These are phyloP conservation scores for Sardinella longiceps DNA, from an alignment of 2,797 vertebrate genomes.

Conservation along the genomic window DNA sequence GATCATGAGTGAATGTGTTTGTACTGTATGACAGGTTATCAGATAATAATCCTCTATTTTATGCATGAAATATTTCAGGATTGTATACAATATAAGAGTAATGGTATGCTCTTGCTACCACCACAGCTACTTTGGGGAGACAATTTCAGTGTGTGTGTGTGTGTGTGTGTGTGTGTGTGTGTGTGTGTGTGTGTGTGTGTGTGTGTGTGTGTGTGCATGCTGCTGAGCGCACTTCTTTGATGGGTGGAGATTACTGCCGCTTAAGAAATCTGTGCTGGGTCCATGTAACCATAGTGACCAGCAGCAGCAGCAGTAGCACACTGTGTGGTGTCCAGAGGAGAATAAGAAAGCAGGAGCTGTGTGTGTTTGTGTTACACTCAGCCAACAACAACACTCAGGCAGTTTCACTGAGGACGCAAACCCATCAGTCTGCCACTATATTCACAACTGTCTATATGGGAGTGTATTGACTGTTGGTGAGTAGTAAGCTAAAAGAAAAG, in stretches of 20 bases:
- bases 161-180: not conserved
- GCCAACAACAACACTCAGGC: not conserved
- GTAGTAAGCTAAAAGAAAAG: not conserved
- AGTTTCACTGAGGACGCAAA: not conserved
- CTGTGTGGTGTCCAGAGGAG: slow-evolving; percentile 49
- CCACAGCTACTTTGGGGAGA: too few relatives aligned
- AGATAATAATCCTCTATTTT: too few relatives aligned
- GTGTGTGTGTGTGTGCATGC: not conserved
- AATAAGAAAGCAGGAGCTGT: not conserved
- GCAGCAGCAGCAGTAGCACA: too few relatives aligned
- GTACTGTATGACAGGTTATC: not conserved
- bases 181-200: not conserved
- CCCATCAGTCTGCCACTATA: too few relatives aligned
- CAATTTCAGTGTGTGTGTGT: too few relatives aligned
- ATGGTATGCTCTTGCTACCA: too few relatives aligned
- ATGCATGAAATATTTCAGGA: too few relatives aligned
- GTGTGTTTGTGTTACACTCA: too few relatives aligned
- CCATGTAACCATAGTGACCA: slow-evolving; percentile 68
- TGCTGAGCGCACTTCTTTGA: not conserved
- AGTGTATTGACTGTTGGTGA: not conserved
- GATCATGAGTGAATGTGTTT: not conserved
- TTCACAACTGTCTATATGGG: too few relatives aligned
- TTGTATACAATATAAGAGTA: too few relatives aligned
- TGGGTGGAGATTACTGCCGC: slow-evolving; percentile 8
- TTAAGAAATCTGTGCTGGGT: slow-evolving; percentile 1